Percentiles rank a stretch among this genome's conserved stretches.
phyloP scores from a whole-genome alignment of 1,140 invertebrate species.

The Zaprionus kolodkinae region DNA sequence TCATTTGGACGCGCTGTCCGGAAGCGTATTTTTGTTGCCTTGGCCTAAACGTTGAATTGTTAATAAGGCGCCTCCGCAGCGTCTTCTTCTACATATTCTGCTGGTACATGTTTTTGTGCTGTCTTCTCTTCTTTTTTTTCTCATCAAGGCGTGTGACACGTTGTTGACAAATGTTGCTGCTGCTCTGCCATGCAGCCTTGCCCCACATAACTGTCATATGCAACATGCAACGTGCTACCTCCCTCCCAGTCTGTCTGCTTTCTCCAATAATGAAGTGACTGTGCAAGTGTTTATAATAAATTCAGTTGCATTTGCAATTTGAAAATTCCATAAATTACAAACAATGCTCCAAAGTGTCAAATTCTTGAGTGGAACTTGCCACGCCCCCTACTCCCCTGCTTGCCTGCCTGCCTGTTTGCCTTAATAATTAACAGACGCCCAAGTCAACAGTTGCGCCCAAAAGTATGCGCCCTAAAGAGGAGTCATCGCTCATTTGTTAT shows the following conservation, averaged over 20 bases:
- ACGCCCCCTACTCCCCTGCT: not conserved
- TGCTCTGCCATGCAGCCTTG: constrained; percentile 41
- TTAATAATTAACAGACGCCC: constrained; percentile 66
- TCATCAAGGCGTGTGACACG: constrained; percentile 17
- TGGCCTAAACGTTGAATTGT: constrained; percentile 71
- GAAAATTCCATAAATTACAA: constrained; percentile 69
- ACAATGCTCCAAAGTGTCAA: constrained; percentile 42
- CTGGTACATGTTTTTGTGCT: not conserved
- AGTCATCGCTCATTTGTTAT: constrained; percentile 81
- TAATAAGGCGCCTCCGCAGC: constrained; percentile 40
- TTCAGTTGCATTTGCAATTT: constrained; percentile 65
- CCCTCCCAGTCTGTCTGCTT: not conserved
- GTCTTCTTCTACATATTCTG: constrained; percentile 18
- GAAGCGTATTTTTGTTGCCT: constrained; percentile 59
- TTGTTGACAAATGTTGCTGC: constrained; percentile 19
- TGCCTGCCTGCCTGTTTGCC: not conserved
- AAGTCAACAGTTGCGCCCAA: constrained; percentile 28
- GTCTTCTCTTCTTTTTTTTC: constrained; percentile 6
- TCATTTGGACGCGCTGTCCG: constrained; percentile 35
- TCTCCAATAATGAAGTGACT: constrained; percentile 49
- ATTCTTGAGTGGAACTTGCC: constrained; percentile 16
- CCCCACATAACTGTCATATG: constrained; percentile 30
- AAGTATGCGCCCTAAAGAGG: constrained; percentile 67
- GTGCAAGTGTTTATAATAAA: constrained; percentile 41
- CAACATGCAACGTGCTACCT: not conserved